These are phyloP conservation scores for Heliconius hortense DNA, from an alignment of 2,888 invertebrate genomes.

Conservation along the genomic window DNA sequence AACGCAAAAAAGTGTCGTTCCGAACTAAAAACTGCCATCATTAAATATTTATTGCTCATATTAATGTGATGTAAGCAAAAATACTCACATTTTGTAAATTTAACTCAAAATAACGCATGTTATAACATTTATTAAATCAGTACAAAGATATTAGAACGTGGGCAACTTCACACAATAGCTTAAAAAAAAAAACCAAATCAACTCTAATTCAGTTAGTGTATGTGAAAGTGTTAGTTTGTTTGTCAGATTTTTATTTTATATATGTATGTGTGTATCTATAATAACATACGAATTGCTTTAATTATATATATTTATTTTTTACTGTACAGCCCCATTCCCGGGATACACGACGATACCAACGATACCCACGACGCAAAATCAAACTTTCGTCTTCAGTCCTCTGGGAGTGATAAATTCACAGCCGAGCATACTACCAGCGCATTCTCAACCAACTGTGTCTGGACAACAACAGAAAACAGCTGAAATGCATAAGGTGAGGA, in stretches of 20 bases:
- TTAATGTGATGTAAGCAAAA: constrained; percentile 4
- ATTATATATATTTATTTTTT: constrained; percentile 8
- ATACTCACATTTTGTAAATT: background rate
- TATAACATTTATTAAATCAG: background rate
- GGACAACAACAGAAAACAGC: constrained; percentile 82
- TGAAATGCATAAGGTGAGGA: constrained; percentile 85
- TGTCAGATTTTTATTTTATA: constrained; percentile 11
- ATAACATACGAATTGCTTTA: background rate
- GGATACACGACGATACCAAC: constrained; percentile 91
- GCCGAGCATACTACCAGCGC: constrained; percentile 84
- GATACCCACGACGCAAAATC: constrained; percentile 89
- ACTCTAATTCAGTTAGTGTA: constrained; percentile 7
- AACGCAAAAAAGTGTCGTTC: background rate
- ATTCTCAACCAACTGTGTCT: constrained; percentile 76
- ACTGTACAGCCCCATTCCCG: constrained; percentile 82
- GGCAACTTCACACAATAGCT: background rate
- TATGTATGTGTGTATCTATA: background rate
- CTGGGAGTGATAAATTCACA: constrained; percentile 87
- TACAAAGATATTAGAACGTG: background rate
- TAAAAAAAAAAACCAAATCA: background rate
- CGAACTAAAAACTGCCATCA: background rate
- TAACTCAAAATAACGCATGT: constrained; percentile 4
- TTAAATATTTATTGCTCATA: background rate
- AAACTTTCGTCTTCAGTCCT: constrained; percentile 89
- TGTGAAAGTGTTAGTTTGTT: constrained; percentile 33